Base-by-base conservation (phyloP, 2,113 vertebrate genomes). In the Crypturellus undulatus region DNA sequence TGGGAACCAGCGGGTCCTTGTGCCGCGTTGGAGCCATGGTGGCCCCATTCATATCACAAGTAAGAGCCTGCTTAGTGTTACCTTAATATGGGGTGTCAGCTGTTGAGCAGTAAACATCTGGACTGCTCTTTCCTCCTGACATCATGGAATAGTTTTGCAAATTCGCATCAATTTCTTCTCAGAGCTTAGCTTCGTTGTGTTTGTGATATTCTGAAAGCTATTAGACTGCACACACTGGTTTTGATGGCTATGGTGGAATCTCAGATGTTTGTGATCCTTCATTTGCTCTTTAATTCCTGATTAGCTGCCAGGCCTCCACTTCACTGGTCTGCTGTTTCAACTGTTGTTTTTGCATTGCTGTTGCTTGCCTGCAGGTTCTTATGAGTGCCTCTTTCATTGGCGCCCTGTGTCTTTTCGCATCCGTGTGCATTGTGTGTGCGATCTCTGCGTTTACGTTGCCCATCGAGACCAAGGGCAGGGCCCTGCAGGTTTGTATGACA, bases 21-120 rank as follows among this genome's bases (percentile, higher is more conserved):
- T 99, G 99, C 87, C 98, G 99, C 10, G 98, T 99, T 10, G 99
- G 99, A 38, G 99, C 99, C 2, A 99, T 99, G 99, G 98, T 99
- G 8, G 99, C 99, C 1, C 99, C 99, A 0, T 99, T 99, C 89
- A 99, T 99, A 89, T 95, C 98, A 28, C 98, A 98, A 89, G 98
- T 98, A 97, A 87, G 82, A 38, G 22, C 19, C 9, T 1, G 3
- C 10, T 21, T 54, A 58, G 30, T 51, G 30, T 32, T 24, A 52
- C 28, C 28, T n/a, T 32, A 19, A 32, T 56, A 18, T 28, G 25
- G 19, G n/a, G 16, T 49, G 45, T 32, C 8, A 49, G 16, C 18
- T 52, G 47, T 25, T 36, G 14, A 24, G n/a, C 25, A 62, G 20
- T 70, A 43, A 21, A 76, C 32, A n/a, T 17, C 47, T 36, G 26